Conservation (phyloP, 2,797 vertebrate species). For the Chelidonichthys spinosus region DNA sequence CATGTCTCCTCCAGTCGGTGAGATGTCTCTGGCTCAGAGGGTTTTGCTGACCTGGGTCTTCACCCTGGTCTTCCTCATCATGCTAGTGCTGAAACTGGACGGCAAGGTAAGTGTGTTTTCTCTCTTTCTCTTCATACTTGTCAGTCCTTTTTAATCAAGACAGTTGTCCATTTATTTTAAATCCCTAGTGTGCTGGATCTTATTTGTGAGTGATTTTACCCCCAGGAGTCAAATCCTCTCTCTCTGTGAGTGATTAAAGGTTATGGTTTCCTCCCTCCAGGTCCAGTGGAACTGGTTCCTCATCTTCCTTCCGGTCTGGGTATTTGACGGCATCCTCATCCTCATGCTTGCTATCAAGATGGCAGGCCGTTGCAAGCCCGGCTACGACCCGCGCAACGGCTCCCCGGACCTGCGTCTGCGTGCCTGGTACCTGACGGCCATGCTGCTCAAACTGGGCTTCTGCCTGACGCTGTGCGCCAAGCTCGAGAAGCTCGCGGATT, state of each 20-base stretch:
- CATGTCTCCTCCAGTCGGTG: slow-evolving; percentile 74
- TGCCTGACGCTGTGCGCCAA: slow-evolving; percentile 93
- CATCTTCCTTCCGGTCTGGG: slow-evolving; percentile 96
- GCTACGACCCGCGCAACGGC: slow-evolving; percentile 92
- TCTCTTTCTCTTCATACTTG: neutral
- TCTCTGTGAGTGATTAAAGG: no score
- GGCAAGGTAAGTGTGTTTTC: slow-evolving; percentile 81
- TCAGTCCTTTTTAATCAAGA: neutral
- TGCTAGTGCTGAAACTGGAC: slow-evolving; percentile 96
- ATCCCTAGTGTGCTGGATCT: neutral
- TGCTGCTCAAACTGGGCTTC: slow-evolving; percentile 95
- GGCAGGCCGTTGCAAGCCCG: slow-evolving; percentile 93
- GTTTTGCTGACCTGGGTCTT: slow-evolving; percentile 97
- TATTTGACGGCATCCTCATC: slow-evolving; percentile 94
- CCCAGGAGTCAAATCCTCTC: neutral
- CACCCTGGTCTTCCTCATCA: slow-evolving; percentile 94
- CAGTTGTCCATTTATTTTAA: neutral
- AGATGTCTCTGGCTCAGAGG: slow-evolving; percentile 97
- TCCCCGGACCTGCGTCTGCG: slow-evolving; percentile 92
- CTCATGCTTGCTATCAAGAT: slow-evolving; percentile 95
- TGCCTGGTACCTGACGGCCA: slow-evolving; percentile 92
- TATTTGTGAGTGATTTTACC: neutral
- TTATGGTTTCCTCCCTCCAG: slow-evolving; percentile 36
- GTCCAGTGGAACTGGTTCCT: slow-evolving; percentile 98
- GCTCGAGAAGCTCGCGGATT: slow-evolving; percentile 88